Base-by-base conservation (phyloP, 2,888 invertebrate genomes). In the Platerodrilus igneus region DNA sequence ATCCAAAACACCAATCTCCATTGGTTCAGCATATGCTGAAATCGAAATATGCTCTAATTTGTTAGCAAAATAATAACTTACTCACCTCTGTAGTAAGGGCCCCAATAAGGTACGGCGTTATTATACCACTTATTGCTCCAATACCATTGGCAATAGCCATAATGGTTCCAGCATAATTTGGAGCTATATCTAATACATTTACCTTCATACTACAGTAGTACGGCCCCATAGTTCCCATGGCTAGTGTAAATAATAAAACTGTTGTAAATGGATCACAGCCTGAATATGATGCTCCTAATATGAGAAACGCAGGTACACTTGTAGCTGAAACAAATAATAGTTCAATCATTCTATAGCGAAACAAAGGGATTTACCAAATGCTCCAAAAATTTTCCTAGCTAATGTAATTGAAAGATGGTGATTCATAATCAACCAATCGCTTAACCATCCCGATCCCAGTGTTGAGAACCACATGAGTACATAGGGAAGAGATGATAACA, bases 141-240 rank as follows among this genome's bases (percentile, higher is more conserved):
- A 76, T 63, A 0, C 79, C 79, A 51, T 78, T 79, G 1, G 73
- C 75, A 17, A 79, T 69, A 0, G 77, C 78, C 48, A 78, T 77
- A 25, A 77, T 69, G 2, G 77, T 76, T 0, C 78, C 78, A 0
- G 78, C 75, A 47, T 74, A 78, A 57, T 79, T 78, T 0, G 78
- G 76, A 1, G 76, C 73, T 10, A 79, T 68, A 55, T 79, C 79
- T 64, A 78, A 69, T 3, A 75, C 73, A 58, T 79, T 79, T 37
- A 78, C 76, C 58, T 79, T 77, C 51, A 78, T 73, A 47, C 77
- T 77, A 50, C 79, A 76, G 54, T 81, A 81, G 60, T 77, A 81
- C 1, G 78, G 75, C 1, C 79, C 81, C 78, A 81, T 79, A 7
- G 30, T n/a, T 5, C 33, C 33, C 22, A 34, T 25, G 7, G 19